Base-by-base conservation (phyloP, 2,888 invertebrate species). In the Parascotia fuliginaria region DNA sequence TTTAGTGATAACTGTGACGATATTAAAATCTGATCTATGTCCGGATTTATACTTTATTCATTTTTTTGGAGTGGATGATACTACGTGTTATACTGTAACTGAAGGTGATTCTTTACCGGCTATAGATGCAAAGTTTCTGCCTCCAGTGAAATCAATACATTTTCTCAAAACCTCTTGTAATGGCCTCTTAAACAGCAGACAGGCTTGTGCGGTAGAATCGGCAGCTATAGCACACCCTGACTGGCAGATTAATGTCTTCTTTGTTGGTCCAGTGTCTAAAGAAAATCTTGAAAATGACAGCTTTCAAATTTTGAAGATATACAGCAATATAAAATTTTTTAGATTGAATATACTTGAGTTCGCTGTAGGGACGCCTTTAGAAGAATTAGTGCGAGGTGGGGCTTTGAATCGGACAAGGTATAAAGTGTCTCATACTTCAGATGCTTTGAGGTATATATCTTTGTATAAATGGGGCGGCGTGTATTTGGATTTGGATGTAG, bases 381-480 rank as follows among this genome's bases (percentile, higher is more conserved):
- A 65, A 27, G 16, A 29, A 3, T 9, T 65, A 4, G 48, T 65
- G 0, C 12, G 42, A 1, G 40, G 13, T 1, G 55, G 55, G 29
- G 38, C 29, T 1, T 41, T 60, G 3, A 52, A 53, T 3, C 33
- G 31, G 7, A 58, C 56, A 7, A 5, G 15, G 0, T 70, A 43
- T 45, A 42, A 37, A 3, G 40, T 68, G 1, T 45, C 49, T 4
- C 68, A 66, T 31, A 57, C 66, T 0, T 58, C 70, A 0, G 70
- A 70, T 45, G 24, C 59, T 37, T 43, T 72, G 22, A 51, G 69
- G 31, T 67, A 55, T n/a, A 27, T 67, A 3, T 45, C 65, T 0
- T 15, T 71, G 38, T 70, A 50, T 36, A 67, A 66, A 29, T 64
- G 59, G 42, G 65, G 70, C 4, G 72, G 72, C 0, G 16, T 70